These are phyloP conservation scores for Gymnobelideus leadbeateri DNA, from an alignment of 2,113 vertebrate genomes.

Conservation along the genomic window DNA sequence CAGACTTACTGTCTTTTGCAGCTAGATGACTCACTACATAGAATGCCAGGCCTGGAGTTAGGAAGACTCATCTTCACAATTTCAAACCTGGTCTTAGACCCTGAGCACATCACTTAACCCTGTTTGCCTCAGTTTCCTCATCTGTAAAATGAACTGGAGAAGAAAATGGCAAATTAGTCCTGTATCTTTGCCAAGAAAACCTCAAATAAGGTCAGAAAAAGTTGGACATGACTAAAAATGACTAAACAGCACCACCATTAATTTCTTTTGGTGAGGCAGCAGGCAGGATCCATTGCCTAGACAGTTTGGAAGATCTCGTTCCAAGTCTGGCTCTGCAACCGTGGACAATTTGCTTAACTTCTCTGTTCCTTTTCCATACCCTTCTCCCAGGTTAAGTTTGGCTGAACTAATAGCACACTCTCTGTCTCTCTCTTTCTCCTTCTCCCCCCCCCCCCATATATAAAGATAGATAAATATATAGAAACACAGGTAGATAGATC, in stretches of 20 bases:
- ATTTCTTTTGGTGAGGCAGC: not conserved
- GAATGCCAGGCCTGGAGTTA: too few relatives aligned
- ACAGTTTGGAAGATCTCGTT: too few relatives aligned
- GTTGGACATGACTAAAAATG: not conserved
- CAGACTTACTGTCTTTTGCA: not conserved
- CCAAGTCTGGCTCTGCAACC: too few relatives aligned
- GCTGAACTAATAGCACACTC: too few relatives aligned
- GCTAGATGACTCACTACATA: not conserved
- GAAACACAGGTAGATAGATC: too few relatives aligned
- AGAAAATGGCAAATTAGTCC: not conserved
- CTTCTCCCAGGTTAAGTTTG: too few relatives aligned
- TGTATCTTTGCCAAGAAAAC: not conserved
- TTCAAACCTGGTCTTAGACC: not conserved
- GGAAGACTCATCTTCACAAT: not conserved
- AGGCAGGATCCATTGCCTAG: too few relatives aligned
- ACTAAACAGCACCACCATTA: not conserved
- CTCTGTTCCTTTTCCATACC: too few relatives aligned
- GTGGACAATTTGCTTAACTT: too few relatives aligned
- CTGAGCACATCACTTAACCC: not conserved
- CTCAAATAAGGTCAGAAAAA: not conserved
- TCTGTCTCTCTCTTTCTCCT: too few relatives aligned
- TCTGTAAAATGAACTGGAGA: not conserved
- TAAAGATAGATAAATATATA: too few relatives aligned
- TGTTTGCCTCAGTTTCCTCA: not conserved
- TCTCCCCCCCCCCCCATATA: too few relatives aligned